These are phyloP conservation scores for Bagarius yarrelli DNA, from an alignment of 2,113 vertebrate genomes.

Conservation along the genomic window DNA sequence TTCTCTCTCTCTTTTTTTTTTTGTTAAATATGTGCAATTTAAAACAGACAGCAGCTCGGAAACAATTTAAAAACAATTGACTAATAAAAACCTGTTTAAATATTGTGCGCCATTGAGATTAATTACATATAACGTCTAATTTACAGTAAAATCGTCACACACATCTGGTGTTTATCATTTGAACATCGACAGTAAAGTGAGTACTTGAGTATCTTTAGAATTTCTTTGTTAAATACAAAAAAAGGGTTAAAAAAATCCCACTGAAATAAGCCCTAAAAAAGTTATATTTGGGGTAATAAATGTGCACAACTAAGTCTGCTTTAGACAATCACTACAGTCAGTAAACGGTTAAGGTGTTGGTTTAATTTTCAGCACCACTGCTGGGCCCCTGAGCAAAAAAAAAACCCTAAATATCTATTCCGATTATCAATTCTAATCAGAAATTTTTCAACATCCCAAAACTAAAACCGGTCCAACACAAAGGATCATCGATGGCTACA, in stretches of 20 bases:
- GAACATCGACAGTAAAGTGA: too few species aligned
- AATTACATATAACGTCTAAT: constrained; percentile 11
- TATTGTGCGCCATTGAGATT: neutral
- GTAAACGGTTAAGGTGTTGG: too few species aligned
- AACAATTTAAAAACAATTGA: constrained; percentile 3
- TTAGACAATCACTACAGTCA: neutral
- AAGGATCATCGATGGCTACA: too few species aligned
- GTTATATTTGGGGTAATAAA: neutral
- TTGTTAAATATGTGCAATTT: constrained; percentile 14
- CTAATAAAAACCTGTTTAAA: constrained; percentile 4
- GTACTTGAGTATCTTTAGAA: too few species aligned
- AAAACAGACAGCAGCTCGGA: neutral
- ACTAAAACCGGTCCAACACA: too few species aligned
- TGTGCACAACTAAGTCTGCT: neutral
- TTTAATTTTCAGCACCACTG: too few species aligned
- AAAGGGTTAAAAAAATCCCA: neutral
- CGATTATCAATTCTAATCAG: too few species aligned
- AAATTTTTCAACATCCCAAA: too few species aligned
- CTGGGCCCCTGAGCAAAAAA: too few species aligned
- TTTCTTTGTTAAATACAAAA: too few species aligned
- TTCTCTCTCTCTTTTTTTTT: neutral
- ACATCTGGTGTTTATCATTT: neutral
- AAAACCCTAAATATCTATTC: too few species aligned
- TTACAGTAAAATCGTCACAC: neutral
- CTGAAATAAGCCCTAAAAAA: neutral